Evolutionary conservation across 2,888 invertebrate genomes (phyloP).

Genomic region (Nemurella pictetii): DNA sequence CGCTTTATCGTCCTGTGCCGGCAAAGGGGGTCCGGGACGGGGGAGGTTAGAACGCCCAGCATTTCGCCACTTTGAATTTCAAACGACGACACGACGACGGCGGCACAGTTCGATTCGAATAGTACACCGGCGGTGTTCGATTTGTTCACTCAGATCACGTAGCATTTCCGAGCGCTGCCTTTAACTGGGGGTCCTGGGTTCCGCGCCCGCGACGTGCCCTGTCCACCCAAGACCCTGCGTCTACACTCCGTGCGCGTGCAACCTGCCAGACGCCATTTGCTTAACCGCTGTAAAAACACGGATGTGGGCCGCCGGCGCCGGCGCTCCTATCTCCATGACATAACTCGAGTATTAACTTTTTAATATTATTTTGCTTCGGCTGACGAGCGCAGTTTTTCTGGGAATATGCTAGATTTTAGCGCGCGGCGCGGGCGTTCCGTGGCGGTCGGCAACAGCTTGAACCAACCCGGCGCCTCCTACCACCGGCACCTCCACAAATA

Average conservation of each 20-base stretch:
- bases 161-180: constrained; percentile 14
- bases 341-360: neutral
- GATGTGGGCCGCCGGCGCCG: neutral
- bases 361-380: neutral
- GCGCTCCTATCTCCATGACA: neutral
- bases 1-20: constrained; percentile 29
- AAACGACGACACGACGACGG: constrained; percentile 27
- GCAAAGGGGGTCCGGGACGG: neutral
- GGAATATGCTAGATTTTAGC: neutral
- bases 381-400: neutral
- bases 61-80: constrained; percentile 36
- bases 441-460: neutral
- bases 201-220: constrained; percentile 22
- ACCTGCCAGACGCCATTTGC: neutral
- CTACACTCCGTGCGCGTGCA: neutral
- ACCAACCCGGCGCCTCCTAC: neutral
- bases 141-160: constrained; percentile 33
- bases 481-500: neutral
- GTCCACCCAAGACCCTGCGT: neutral
- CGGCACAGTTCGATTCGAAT: constrained; percentile 27
- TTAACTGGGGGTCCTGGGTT: constrained; percentile 30
- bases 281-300: neutral
- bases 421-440: neutral
- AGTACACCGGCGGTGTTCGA: constrained; percentile 27
- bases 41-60: neutral